Evolutionary conservation across 2,888 invertebrate genomes (phyloP), one percentile per base, ranked within the genome.

Genomic region (Himalopsyche tibetana): DNA sequence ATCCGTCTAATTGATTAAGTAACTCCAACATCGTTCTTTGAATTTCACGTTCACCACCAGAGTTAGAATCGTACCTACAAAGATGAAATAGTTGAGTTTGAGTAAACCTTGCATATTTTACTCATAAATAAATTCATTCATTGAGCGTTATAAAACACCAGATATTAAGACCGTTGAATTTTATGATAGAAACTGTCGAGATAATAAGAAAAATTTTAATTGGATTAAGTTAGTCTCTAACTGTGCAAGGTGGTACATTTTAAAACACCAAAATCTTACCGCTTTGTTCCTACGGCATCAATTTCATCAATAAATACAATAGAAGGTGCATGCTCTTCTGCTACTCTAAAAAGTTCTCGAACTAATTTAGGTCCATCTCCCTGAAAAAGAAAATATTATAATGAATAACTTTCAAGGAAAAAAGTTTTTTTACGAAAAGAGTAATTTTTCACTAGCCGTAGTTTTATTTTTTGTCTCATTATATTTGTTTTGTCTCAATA

Each of bases 241-340:
- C 28, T 42, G n/a, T 38, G 3, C 15, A 5, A 74, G 8, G 4
- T 74, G n/a, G 3, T 4, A 19, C 5, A 74, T 74, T 36, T 74
- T 12, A 9, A 9, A 15, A 81, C 42, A 40, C 15, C 19, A 82
- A 80, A 79, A 82, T 51, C 82, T 83, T 91, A 94, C 91, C 99
- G 95, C 93, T 99, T 99, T 8, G 99, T 99, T 86, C 99, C 99
- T 17, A 99, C 98, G 45, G 99, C 99, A 94, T 99, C 99, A 90
- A 99, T 99, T 95, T 99, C 99, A 94, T 99, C 99, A 90, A 99
- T 99, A 91, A 99, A 99, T 15, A 99, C 99, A 92, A 99, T 99
- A 1, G 99, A 99, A 0, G 99, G 99, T 0, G 99, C 99, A 93
- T 99, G 99, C 91, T 99, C 99, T 91, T 99, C 99, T 0, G 99